Base-by-base conservation (phyloP, 1,140 invertebrate species). In the Hetaerina americana region DNA sequence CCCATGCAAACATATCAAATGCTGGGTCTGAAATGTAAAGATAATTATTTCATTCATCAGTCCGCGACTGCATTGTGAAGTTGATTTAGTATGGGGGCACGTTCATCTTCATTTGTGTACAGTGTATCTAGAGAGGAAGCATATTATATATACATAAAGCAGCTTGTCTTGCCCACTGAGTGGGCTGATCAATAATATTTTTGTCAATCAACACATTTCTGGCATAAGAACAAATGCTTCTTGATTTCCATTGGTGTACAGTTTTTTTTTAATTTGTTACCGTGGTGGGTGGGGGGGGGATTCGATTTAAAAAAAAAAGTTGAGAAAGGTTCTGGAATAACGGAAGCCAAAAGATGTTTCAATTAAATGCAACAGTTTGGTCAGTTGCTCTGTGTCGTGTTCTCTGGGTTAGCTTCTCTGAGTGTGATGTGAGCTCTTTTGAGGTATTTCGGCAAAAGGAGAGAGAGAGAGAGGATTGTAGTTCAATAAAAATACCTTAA, bases 141-240 rank as follows among this genome's bases (percentile, higher is more conserved):
- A 25, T 24, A 68, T 26, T 18, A n/a, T n/a, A n/a, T n/a, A n/a
- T n/a, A n/a, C n/a, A n/a, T n/a, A n/a, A n/a, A 6, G 26, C 28
- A 26, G 26, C 28, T 69, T 69, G 22, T 28, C 28, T 27, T 69
- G 68, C 68, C 68, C 68, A 69, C 68, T 69, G 22, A 26, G 68
- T 69, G 68, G 68, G 68, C 28, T 15, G n/a, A 8, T n/a, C 8
- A 5, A 24, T 22, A n/a, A n/a, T 26, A 69, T 6, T 27, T 27
- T 8, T 27, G 26, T 69, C 68, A 69, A 27, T 6, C 68, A 69
- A 69, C 68, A 69, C 68, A 69, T 69, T 69, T 69, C 68, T 69
- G 28, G n/a, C 26, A 26, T 15, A 28, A 57, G 40, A 57, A 57
- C 40, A 57, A 57, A 57, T 57, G 40, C 40, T n/a, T 57, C 40